These are phyloP conservation scores for Neocrepidodera transversa DNA, from an alignment of 2,888 invertebrate genomes.

Conservation along the genomic window DNA sequence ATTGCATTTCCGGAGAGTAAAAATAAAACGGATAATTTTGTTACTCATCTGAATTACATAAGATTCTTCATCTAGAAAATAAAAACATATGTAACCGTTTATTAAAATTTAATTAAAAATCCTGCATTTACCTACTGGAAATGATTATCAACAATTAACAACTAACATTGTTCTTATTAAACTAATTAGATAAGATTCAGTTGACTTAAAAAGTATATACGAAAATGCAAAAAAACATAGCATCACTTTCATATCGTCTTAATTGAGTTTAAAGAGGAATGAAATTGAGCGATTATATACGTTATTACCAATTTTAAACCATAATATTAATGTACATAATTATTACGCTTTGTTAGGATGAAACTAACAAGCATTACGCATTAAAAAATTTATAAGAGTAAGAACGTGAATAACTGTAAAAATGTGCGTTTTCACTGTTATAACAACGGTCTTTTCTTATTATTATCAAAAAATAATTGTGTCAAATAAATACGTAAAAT, in stretches of 20 bases:
- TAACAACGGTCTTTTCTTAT: slow-evolving; percentile 1
- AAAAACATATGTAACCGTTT: slow-evolving; percentile 4
- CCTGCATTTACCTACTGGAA: neutral
- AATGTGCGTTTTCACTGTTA: neutral
- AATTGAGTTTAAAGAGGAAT: slow-evolving; percentile 19
- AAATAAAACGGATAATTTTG: neutral
- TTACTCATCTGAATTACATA: slow-evolving; percentile 3
- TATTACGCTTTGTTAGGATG: slow-evolving; percentile 16
- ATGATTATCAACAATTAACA: slow-evolving; percentile 7
- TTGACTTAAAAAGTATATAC: slow-evolving; percentile 5
- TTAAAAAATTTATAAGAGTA: neutral
- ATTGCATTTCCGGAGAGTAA: neutral
- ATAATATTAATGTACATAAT: slow-evolving; percentile 15
- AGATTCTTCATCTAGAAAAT: slow-evolving; percentile 15
- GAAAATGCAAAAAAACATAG: neutral
- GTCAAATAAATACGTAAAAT: no score
- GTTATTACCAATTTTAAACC: slow-evolving; percentile 15
- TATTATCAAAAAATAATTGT: no score
- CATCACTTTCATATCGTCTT: slow-evolving; percentile 4
- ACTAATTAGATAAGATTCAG: slow-evolving; percentile 5
- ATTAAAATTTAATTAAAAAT: slow-evolving; percentile 4
- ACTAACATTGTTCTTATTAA: slow-evolving; percentile 1
- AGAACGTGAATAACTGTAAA: slow-evolving; percentile 13
- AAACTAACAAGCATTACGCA: slow-evolving; percentile 16
- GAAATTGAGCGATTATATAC: slow-evolving; percentile 17